Percentiles rank a stretch among this genome's conserved stretches.
These are phyloP conservation scores for Cathartes aura DNA, from an alignment of 2,113 vertebrate genomes.

Conservation along the genomic window DNA sequence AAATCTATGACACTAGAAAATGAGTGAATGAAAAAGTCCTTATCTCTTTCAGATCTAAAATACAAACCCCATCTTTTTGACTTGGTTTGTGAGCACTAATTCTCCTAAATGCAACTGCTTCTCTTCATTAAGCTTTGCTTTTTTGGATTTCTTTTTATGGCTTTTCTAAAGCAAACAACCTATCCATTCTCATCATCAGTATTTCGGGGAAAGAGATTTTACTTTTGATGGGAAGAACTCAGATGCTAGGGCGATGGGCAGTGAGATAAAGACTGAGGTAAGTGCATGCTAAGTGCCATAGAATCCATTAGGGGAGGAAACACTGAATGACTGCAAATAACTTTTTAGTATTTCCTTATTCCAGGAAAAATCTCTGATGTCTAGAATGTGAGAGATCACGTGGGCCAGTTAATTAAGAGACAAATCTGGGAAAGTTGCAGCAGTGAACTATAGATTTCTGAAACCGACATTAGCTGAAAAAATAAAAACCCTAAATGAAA, in stretches of 20 bases:
- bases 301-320: conserved; percentile 47
- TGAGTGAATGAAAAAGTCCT: neutral
- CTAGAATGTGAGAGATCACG: neutral
- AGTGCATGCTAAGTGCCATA: neutral
- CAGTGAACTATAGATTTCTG: neutral
- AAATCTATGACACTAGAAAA: neutral
- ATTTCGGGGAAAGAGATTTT: conserved; percentile 34
- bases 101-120: neutral
- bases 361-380: conserved; percentile 37
- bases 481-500: neutral
- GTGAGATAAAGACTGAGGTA: conserved; percentile 4
- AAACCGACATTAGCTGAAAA: neutral
- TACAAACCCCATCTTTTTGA: rapidly evolving
- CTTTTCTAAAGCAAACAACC: neutral
- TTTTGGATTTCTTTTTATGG: neutral
- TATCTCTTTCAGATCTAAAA: neutral
- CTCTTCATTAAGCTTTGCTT: neutral
- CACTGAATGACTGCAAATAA: conserved; percentile 17
- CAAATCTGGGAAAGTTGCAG: neutral
- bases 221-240: conserved; percentile 32
- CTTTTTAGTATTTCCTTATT: conserved; percentile 37
- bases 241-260: neutral
- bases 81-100: neutral
- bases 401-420: neutral
- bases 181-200: neutral